phyloP scores from a whole-genome alignment of 2,113 vertebrate genomes.

The Arizona elegans region DNA sequence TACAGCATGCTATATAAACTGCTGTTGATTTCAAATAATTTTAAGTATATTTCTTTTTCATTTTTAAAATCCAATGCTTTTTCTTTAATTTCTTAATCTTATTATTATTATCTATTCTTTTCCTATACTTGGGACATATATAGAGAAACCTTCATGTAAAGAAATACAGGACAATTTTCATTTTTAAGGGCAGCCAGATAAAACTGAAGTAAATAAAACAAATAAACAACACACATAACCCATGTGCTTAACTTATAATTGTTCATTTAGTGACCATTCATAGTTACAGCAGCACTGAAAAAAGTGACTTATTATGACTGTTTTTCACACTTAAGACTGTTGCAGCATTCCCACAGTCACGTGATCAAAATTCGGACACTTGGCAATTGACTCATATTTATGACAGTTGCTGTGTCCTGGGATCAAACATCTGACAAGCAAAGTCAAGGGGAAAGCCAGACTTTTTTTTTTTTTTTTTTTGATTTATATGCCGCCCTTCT shows the following conservation, averaged over 20 bases:
- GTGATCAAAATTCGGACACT: not conserved
- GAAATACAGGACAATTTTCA: not conserved
- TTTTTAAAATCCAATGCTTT: not conserved
- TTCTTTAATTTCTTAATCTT: not conserved
- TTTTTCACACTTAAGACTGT: not conserved
- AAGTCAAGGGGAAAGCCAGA: not conserved
- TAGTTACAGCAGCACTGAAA: not conserved
- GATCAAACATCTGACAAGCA: not conserved
- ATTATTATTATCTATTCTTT: not conserved
- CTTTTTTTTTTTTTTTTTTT: too few relatives aligned
- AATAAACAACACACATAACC: not conserved
- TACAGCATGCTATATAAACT: not conserved
- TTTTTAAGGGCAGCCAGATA: not conserved
- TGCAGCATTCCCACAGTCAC: not conserved
- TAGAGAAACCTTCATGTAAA: not conserved
- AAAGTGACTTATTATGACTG: not conserved
- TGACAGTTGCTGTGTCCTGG: not conserved
- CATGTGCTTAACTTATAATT: not conserved
- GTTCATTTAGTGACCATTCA: not conserved
- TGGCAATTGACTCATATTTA: not conserved
- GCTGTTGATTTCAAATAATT: not conserved
- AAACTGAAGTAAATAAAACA: not conserved
- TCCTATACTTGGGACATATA: not conserved
- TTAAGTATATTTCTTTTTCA: not conserved
- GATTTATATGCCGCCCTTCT: too few relatives aligned